Evolutionary conservation across 2,888 invertebrate species (phyloP), one percentile per base, ranked within the genome.

Genomic region (Ephialtes manifestator): DNA sequence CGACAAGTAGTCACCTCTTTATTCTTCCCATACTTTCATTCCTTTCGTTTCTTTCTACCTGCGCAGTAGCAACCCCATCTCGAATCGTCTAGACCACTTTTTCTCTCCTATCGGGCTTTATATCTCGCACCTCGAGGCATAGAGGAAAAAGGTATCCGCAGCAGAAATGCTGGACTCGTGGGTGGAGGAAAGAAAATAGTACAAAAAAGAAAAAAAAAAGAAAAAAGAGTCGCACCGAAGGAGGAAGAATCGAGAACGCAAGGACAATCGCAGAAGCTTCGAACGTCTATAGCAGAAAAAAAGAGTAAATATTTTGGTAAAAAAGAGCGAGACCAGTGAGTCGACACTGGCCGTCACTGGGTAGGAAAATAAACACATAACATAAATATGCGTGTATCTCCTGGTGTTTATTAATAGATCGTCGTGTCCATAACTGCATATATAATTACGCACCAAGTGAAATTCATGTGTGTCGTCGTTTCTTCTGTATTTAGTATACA

Each of bases 61-160:
- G 46, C 24, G 20, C 46, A 2, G 24, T 20, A 39, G 15, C 70
- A 63, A 51, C 60, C 58, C 67, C 75, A 35, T 80, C 80, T 31
- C 48, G 83, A 83, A 63, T 75, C 83, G 83, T 83, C 83, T 83
- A 83, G 83, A 83, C 83, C 46, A 68, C 68, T 83, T 83, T 83
- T 83, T 83, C 63, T 68, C 53, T 53, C 80, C 18, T 70, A 75
- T 65, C 53, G 53, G 63, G 70, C 43, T 60, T 79, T 79, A 31
- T 71, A 63, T 63, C 70, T 71, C 70, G 70, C 71, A 63, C 71
- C 76, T 76, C 70, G 51, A 43, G 58, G 70, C 78, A 48, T 58
- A 13, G 8, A 35, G 15, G n/a, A 20, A 70, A 63, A 71, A 79
- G 55, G 10, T n/a, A 20, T 24, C n/a, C 11, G 2, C n/a, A 8